Evolutionary conservation across 2,113 vertebrate species (phyloP).

Genomic region (Paedocypris sp.): DNA sequence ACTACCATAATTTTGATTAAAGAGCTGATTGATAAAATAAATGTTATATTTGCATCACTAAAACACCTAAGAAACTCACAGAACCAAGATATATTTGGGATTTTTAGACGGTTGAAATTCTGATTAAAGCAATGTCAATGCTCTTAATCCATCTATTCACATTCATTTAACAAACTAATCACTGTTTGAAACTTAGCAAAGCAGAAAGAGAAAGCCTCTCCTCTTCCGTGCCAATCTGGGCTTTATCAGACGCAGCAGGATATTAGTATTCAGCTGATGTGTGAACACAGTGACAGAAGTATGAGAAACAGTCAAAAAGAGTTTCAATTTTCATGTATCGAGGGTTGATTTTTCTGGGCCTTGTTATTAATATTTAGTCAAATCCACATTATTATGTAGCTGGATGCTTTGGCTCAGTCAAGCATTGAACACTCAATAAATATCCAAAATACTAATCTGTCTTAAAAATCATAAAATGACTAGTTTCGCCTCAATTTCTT

Average conservation of each 20-base stretch:
- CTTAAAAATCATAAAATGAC: no score
- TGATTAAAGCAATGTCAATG: neutral
- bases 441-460: no score
- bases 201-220: neutral
- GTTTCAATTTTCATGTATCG: neutral
- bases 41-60: no score
- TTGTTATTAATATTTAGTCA: slow-evolving; percentile 23
- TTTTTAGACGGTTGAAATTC: neutral
- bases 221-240: neutral
- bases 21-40: no score
- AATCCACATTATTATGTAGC: slow-evolving; percentile 26
- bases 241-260: neutral
- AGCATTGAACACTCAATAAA: slow-evolving; percentile 9
- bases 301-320: neutral
- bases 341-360: neutral
- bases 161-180: slow-evolving; percentile 15
- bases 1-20: no score
- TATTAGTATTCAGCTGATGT: neutral
- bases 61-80: no score
- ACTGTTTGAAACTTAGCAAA: neutral
- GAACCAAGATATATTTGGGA: neutral
- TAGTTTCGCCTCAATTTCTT: no score
- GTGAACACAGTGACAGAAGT: neutral
- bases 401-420: slow-evolving; percentile 16
- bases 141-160: slow-evolving; percentile 9